Conservation (phyloP, 2,888 invertebrate genomes). For the Julus scanicus region DNA sequence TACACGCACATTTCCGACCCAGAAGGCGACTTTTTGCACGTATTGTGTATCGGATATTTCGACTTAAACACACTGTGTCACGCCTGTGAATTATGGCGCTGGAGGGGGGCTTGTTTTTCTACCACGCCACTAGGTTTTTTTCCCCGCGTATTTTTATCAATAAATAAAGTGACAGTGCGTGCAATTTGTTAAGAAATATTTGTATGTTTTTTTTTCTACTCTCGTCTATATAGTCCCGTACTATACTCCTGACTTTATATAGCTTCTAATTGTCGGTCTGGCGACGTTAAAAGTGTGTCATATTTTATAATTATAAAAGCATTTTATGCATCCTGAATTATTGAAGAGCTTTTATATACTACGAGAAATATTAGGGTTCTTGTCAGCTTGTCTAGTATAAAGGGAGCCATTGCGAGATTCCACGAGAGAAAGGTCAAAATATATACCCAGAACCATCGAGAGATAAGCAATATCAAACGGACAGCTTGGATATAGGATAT, state of each 20-base stretch:
- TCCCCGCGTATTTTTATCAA: background rate
- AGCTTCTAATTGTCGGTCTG: background rate
- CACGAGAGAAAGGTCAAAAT: background rate
- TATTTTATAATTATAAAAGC: constrained; percentile 22
- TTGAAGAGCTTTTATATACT: background rate
- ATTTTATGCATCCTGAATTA: constrained; percentile 12
- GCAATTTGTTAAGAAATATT: background rate
- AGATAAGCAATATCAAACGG: background rate
- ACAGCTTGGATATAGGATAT: background rate
- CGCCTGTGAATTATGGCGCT: constrained; percentile 39
- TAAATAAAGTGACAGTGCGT: constrained; percentile 10
- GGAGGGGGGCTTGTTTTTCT: constrained; percentile 28
- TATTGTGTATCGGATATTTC: constrained; percentile 21
- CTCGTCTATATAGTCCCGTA: background rate
- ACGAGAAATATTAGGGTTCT: background rate
- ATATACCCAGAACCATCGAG: background rate
- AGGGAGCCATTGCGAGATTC: background rate
- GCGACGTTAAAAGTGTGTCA: background rate
- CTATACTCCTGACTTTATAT: background rate
- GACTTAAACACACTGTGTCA: constrained; percentile 30
- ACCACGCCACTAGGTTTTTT: constrained; percentile 2
- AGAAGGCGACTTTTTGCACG: constrained; percentile 30
- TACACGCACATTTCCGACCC: background rate
- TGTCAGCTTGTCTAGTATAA: background rate
- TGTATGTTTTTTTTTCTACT: background rate